These are phyloP conservation scores for Noctua janthina DNA, from an alignment of 2,888 invertebrate species.

Conservation along the genomic window DNA sequence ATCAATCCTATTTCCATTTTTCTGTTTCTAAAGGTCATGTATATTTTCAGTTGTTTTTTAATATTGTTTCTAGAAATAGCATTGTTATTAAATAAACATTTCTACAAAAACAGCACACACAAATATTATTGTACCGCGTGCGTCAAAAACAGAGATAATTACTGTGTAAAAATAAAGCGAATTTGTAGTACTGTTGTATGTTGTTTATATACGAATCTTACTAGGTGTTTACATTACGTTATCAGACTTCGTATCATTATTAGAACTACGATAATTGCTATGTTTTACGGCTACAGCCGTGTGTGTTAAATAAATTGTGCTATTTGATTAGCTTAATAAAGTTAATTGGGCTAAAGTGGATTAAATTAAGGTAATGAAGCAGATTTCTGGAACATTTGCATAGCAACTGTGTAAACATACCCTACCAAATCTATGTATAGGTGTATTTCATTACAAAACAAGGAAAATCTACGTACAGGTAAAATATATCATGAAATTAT, in stretches of 20 bases:
- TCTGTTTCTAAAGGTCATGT: neutral
- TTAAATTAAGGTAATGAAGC: conserved; percentile 48
- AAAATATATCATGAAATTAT: conserved; percentile 16
- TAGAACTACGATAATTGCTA: conserved; percentile 47
- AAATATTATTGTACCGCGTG: conserved; percentile 49
- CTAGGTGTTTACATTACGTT: conserved; percentile 18
- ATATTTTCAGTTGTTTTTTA: neutral
- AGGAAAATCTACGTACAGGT: conserved; percentile 20
- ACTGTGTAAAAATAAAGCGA: conserved; percentile 39
- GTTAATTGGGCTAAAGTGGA: conserved; percentile 42
- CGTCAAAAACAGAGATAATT: conserved; percentile 46
- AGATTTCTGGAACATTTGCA: conserved; percentile 39
- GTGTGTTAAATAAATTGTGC: conserved; percentile 44
- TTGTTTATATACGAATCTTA: conserved; percentile 36
- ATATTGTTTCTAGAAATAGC: conserved; percentile 17
- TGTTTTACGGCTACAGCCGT: conserved; percentile 27
- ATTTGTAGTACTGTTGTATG: conserved; percentile 4
- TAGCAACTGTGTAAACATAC: neutral
- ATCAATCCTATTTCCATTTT: neutral
- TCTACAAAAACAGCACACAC: conserved; percentile 21
- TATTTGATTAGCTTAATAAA: conserved; percentile 47
- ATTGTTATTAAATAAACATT: conserved; percentile 15
- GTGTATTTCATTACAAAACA: neutral
- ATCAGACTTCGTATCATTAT: conserved; percentile 44
- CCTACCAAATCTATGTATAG: neutral